These are phyloP conservation scores for Cheilinus undulatus DNA, from an alignment of 2,113 vertebrate genomes.

Conservation along the genomic window DNA sequence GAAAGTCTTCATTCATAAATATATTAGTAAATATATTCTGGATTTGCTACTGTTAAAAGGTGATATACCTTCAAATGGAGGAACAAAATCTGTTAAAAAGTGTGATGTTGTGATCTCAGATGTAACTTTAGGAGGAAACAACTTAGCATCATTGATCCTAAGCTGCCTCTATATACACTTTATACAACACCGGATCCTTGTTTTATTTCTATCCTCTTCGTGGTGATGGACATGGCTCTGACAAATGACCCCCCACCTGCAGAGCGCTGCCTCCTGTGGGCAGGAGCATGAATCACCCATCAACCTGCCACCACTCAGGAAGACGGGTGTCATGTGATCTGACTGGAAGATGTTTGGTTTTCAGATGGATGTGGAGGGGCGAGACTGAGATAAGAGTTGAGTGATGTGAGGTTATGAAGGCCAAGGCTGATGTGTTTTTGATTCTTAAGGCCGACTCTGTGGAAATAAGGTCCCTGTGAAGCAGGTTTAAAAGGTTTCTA, in stretches of 20 bases:
- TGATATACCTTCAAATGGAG: too few relatives aligned
- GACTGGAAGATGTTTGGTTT: neutral
- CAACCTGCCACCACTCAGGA: neutral
- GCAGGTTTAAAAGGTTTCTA: too few relatives aligned
- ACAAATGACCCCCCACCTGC: constrained; percentile 21
- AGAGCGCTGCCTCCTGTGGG: constrained; percentile 2
- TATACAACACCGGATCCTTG: too few relatives aligned
- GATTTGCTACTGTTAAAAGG: too few relatives aligned
- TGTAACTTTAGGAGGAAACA: too few relatives aligned
- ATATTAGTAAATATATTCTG: too few relatives aligned
- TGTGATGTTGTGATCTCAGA: too few relatives aligned
- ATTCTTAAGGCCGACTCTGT: neutral
- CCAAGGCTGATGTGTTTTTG: neutral
- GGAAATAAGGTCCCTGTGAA: neutral
- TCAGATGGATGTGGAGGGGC: neutral
- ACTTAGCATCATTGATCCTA: too few relatives aligned
- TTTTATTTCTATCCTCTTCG: neutral
- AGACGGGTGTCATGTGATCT: constrained; percentile 1
- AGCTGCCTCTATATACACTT: too few relatives aligned
- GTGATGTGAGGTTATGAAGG: neutral
- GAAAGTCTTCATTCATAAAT: too few relatives aligned
- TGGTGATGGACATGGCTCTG: constrained; percentile 4
- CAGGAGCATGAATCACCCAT: constrained; percentile 6
- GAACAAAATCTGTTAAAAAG: too few relatives aligned
- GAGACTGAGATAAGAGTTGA: neutral